Conservation (phyloP, 2,888 invertebrate genomes). For the Encarsia formosa region DNA sequence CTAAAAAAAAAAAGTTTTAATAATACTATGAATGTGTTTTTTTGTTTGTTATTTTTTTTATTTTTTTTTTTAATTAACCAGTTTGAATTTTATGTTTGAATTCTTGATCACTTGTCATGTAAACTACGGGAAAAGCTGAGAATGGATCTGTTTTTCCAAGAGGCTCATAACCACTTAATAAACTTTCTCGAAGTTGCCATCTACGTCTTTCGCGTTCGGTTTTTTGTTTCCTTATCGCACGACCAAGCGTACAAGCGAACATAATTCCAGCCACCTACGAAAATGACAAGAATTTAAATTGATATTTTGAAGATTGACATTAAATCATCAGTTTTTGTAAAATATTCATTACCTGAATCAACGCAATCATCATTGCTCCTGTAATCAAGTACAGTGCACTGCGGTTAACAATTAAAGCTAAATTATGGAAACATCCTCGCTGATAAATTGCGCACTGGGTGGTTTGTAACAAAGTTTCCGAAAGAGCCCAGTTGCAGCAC, state of each 20-base stretch:
- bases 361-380: constrained; percentile 74
- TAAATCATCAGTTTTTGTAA: no score
- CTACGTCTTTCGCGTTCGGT: constrained; percentile 66
- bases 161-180: constrained; percentile 53
- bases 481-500: constrained; percentile 52
- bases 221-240: constrained; percentile 76
- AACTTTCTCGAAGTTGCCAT: constrained; percentile 64
- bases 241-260: constrained; percentile 84
- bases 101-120: constrained; percentile 31
- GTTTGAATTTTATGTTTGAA: constrained; percentile 1
- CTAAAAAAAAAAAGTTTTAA: no score
- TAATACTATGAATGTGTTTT: no score
- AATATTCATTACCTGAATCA: constrained; percentile 76
- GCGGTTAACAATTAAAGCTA: constrained; percentile 63
- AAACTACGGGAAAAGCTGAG: constrained; percentile 43
- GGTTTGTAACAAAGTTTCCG: constrained; percentile 40
- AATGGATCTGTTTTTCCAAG: constrained; percentile 45
- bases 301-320: no score
- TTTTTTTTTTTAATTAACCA: constrained; percentile 10
- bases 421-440: constrained; percentile 60
- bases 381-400: constrained; percentile 70
- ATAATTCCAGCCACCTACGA: constrained; percentile 76
- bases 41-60: background rate
- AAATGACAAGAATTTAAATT: no score
- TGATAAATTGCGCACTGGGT: constrained; percentile 30